Percentiles rank a stretch among this genome's conserved stretches.
These are phyloP conservation scores for Cotesia typhae DNA, from an alignment of 1,140 invertebrate species.

Conservation along the genomic window DNA sequence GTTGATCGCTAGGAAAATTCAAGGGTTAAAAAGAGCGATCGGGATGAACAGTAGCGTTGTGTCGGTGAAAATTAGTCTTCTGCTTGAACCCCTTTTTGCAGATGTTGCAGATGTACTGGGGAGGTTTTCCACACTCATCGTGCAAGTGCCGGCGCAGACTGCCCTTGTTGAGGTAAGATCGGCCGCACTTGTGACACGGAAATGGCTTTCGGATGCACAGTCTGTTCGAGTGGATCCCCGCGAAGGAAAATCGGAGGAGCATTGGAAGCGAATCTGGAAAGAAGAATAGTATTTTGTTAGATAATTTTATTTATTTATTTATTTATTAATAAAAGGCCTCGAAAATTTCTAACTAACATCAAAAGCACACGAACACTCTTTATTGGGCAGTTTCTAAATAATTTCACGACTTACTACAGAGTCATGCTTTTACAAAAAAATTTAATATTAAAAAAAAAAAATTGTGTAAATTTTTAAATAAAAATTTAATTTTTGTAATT, in stretches of 20 bases:
- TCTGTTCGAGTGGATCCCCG: constrained; percentile 22
- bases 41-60: constrained; percentile 49
- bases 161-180: constrained; percentile 67
- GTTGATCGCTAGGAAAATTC: constrained; percentile 6
- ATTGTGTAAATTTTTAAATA: no score
- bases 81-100: constrained; percentile 55
- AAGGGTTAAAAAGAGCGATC: constrained; percentile 24
- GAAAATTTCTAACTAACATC: no score
- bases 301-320: no score
- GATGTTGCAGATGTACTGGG: constrained; percentile 49
- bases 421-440: no score
- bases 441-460: no score
- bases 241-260: background rate
- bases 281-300: no score
- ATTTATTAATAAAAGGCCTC: no score
- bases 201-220: constrained; percentile 47
- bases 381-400: no score
- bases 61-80: constrained; percentile 53
- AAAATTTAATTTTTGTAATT: no score
- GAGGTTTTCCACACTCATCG: constrained; percentile 52
- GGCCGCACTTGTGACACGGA: constrained; percentile 68
- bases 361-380: no score
- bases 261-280: constrained; percentile 47
- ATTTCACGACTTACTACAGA: no score
- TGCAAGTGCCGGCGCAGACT: constrained; percentile 54